Evolutionary conservation across 2,888 invertebrate genomes (phyloP), one percentile per base, ranked within the genome.

Genomic region (Drosophila kanekoi): DNA sequence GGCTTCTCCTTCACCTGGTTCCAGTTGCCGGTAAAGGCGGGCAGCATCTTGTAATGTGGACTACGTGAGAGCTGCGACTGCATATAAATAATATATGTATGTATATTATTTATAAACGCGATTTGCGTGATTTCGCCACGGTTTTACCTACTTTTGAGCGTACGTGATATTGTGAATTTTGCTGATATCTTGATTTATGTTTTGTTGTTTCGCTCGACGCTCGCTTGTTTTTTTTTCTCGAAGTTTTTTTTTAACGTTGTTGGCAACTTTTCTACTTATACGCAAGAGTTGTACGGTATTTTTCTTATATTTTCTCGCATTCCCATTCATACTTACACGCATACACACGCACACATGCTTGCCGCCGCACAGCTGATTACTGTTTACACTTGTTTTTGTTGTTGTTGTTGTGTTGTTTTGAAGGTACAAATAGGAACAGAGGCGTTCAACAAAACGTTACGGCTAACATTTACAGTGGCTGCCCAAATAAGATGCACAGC

Each of bases 141-240:
- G 40, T n/a, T 41, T n/a, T 1, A 23, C 40, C 23, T 35, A 64
- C 47, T 23, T 18, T 5, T 13, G 9, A 14, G 48, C 44, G 44
- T 67, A 81, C 83, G 74, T 81, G 82, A 74, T 49, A 49, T 72
- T 76, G 20, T 64, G 54, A 68, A 62, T 61, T 63, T 64, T 56
- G 43, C 52, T 40, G 23, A 23, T 72, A 56, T 47, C 33, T 54
- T 40, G 23, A 32, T 62, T 58, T 52, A 32, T 9, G 63, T 56
- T 70, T 66, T 81, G 75, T 62, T 81, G 74, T 73, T 82, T 58
- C 54, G 41, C 69, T 64, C 65, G 38, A 59, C 62, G 66, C 60
- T 65, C 52, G 72, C 60, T 67, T 70, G 54, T 20, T 28, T 8
- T 28, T 28, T 28, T 67, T 28, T 28, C 65, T 71, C 58, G 16